Evolutionary conservation across 1,140 invertebrate genomes (phyloP).

Genomic region (Drosophila aff.): DNA sequence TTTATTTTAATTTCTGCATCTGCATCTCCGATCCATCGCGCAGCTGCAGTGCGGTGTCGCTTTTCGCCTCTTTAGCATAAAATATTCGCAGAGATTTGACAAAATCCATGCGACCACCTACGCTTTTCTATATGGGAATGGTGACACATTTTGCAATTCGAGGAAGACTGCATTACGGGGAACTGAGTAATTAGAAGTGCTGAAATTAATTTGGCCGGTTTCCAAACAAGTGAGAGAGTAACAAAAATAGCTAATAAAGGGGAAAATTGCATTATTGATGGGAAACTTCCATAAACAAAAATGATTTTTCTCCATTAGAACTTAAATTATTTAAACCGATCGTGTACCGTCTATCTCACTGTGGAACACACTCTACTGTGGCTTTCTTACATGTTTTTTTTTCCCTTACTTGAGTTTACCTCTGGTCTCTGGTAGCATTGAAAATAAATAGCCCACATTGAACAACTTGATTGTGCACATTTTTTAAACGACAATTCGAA

Average conservation of each 20-base stretch:
- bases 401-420: not conserved
- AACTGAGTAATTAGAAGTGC: constrained; percentile 47
- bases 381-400: not conserved
- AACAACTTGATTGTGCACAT: constrained; percentile 78
- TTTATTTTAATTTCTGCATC: constrained; percentile 30
- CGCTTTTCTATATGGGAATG: constrained; percentile 30
- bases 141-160: constrained; percentile 46
- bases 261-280: not conserved
- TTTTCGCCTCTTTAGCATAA: constrained; percentile 69
- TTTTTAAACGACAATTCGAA: constrained; percentile 59
- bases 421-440: constrained; percentile 8
- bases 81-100: constrained; percentile 63
- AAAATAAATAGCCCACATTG: constrained; percentile 68
- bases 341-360: not conserved
- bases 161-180: constrained; percentile 13
- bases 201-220: constrained; percentile 16
- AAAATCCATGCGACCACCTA: constrained; percentile 69
- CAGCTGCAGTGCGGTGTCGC: constrained; percentile 64
- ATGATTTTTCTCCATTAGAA: no score
- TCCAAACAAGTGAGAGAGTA: constrained; percentile 1
- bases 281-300: not conserved
- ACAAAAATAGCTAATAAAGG: not conserved
- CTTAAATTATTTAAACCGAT: not conserved
- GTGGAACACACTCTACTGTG: not conserved
- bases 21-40: constrained; percentile 11